Evolutionary conservation across 2,888 invertebrate genomes (phyloP).

Genomic region (Xestobium rufovillosum): DNA sequence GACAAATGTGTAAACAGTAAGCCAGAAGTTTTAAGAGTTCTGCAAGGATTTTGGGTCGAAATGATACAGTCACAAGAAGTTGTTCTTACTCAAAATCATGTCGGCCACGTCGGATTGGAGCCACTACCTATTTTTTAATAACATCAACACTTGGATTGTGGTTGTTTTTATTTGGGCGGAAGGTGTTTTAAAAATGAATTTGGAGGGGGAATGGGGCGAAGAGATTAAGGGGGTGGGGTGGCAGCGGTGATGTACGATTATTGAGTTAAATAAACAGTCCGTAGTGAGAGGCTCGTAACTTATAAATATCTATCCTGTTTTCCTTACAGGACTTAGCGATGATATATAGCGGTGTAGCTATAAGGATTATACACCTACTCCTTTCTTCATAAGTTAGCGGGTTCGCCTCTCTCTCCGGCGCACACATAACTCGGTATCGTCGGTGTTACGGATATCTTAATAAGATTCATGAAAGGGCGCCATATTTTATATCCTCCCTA

Average conservation of each 20-base stretch:
- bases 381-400: conserved; percentile 48
- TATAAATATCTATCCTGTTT: conserved; percentile 47
- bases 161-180: too few relatives aligned
- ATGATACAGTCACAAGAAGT: too few relatives aligned
- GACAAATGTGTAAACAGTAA: too few relatives aligned
- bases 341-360: conserved; percentile 47
- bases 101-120: too few relatives aligned
- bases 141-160: too few relatives aligned
- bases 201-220: too few relatives aligned
- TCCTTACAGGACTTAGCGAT: conserved; percentile 45
- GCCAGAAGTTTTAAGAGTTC: too few relatives aligned
- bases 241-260: conserved; percentile 43
- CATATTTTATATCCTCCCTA: conserved; percentile 69
- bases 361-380: conserved; percentile 49
- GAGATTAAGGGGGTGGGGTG: conserved; percentile 28
- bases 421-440: conserved; percentile 45
- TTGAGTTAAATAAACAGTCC: conserved; percentile 45
- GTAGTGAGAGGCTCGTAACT: conserved; percentile 41
- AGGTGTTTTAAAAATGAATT: too few relatives aligned
- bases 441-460: conserved; percentile 64
- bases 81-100: too few relatives aligned
- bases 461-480: conserved; percentile 78
- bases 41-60: too few relatives aligned
- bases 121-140: too few relatives aligned
- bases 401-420: conserved; percentile 33